phyloP scores from a whole-genome alignment of 2,888 invertebrate species.

The Callosobruchus maculatus region DNA sequence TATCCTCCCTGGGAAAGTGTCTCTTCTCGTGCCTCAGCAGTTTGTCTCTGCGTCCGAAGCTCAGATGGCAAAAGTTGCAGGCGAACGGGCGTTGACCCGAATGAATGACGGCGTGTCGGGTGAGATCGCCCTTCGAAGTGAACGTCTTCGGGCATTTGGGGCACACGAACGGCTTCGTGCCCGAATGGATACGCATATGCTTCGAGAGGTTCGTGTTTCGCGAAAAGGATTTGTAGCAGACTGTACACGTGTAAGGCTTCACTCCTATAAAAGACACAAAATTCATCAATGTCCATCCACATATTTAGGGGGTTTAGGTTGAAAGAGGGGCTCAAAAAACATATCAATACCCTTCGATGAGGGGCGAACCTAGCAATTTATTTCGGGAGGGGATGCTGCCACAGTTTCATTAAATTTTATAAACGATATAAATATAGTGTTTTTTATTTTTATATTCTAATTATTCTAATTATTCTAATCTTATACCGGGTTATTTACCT shows the following conservation, averaged over 20 bases:
- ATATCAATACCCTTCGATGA: no score
- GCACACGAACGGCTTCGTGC: constrained; percentile 69
- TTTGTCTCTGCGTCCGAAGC: constrained; percentile 68
- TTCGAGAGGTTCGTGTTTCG: constrained; percentile 74
- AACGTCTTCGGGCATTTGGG: constrained; percentile 70
- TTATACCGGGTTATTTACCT: no score
- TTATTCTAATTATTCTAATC: no score
- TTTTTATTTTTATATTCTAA: no score
- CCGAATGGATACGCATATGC: constrained; percentile 69
- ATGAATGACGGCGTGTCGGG: constrained; percentile 65
- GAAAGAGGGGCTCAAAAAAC: no score
- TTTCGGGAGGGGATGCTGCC: no score
- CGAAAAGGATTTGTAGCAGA: constrained; percentile 72
- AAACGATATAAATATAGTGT: no score
- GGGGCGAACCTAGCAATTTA: no score
- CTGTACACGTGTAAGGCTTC: constrained; percentile 68
- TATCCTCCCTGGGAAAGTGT: constrained; percentile 49
- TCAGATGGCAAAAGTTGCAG: constrained; percentile 63
- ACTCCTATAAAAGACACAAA: constrained; percentile 49
- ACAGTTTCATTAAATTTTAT: no score
- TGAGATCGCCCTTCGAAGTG: constrained; percentile 64
- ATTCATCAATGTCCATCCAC: no score
- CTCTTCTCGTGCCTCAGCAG: constrained; percentile 62
- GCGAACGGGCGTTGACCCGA: constrained; percentile 63
- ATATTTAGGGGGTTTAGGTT: no score